A percentile compares a stretch with the other conserved stretches of the same genome.
These are phyloP conservation scores for Acanthisitta chloris DNA, from an alignment of 2,113 vertebrate species.

Conservation along the genomic window DNA sequence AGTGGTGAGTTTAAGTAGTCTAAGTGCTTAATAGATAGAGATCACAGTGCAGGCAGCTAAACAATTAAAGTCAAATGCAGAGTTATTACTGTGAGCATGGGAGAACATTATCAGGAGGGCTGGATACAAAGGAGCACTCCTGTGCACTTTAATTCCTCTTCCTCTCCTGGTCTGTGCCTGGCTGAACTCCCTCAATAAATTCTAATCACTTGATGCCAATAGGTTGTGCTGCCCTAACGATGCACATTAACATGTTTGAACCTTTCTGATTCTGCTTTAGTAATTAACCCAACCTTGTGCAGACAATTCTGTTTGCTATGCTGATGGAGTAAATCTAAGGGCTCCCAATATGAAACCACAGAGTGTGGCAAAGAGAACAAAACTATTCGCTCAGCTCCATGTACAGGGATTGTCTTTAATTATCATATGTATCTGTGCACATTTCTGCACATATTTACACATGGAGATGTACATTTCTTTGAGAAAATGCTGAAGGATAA, in stretches of 20 bases:
- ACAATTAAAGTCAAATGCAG: slow-evolving; percentile 25
- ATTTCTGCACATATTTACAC: background rate
- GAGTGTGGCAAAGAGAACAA: background rate
- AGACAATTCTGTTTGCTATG: background rate
- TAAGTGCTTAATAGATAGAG: background rate
- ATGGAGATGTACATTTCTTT: background rate
- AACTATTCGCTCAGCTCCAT: background rate
- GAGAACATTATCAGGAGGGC: background rate
- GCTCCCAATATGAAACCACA: background rate
- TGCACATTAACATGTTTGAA: slow-evolving; percentile 12
- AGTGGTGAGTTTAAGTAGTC: background rate
- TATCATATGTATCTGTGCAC: background rate
- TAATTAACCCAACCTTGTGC: background rate
- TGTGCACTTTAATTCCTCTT: background rate
- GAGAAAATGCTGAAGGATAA: background rate
- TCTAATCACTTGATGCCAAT: slow-evolving; percentile 5
- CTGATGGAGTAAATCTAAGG: background rate
- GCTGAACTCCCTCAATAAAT: slow-evolving; percentile 44
- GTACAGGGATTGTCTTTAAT: background rate
- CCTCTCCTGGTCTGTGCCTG: background rate
- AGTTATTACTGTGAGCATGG: background rate
- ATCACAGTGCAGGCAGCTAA: background rate
- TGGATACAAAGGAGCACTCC: background rate
- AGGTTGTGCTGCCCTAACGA: background rate
- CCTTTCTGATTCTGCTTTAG: background rate